Base-by-base conservation (phyloP, 2,113 vertebrate species). In the Seriola dumerili region DNA sequence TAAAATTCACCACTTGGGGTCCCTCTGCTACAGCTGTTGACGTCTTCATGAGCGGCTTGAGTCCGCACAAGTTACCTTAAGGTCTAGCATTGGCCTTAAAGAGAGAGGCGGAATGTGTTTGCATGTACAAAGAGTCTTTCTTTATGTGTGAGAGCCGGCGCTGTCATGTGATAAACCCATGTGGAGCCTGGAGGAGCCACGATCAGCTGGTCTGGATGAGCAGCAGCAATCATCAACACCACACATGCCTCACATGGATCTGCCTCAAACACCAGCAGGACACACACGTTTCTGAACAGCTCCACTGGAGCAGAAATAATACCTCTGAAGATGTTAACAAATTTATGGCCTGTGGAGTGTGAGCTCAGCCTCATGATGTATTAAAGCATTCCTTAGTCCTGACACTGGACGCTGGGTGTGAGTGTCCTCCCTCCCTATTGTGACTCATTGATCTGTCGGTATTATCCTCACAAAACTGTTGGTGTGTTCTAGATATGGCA, bases 131-230 rank as follows among this genome's bases (percentile, higher is more conserved):
- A 94, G 87, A 88, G 55, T 55, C 83, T 81, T 29, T 80, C 68
- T 92, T 86, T 80, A 69, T 88, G 74, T 78, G 63, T 48, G 29
- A 78, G 57, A 68, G 40, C 69, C 67, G 4, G 50, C 4, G 38
- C 76, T 77, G 85, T 90, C 94, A 93, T 92, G 92, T 94, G 94
- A 90, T 84, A 44, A 67, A 79, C 91, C 76, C 87, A 89, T 76
- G 90, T 87, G 89, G 78, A 84, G 76, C 80, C 93, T 64, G 59
- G 68, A 89, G 87, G 66, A 79, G 42, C 54, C 12, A 7, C 3
- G 70, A 85, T 91, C 87, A 92, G 90, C 81, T 91, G 90, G 77
- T 88, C 69, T 71, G 63, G 23, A 79, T 36, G 76, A 69, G 25
- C 67, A 71, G 34, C 36, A 64, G 12, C 52, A 50, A 42, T 74